Conservation (phyloP, 1,140 invertebrate species). For the Delia radicum region DNA sequence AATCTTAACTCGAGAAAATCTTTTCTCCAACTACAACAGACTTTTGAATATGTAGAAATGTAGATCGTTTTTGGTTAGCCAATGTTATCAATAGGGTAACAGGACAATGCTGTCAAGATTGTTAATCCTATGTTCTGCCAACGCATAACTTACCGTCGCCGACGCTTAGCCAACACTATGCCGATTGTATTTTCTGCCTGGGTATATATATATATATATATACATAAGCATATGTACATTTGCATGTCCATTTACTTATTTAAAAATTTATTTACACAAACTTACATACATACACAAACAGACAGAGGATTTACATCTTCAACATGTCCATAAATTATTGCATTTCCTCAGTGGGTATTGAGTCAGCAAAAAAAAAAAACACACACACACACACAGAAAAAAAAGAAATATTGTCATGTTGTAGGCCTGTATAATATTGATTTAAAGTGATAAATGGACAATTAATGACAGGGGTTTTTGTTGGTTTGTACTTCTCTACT, state of each 20-base stretch:
- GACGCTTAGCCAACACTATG: too few relatives aligned
- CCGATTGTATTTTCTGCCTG: too few relatives aligned
- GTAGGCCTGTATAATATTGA: constrained; percentile 13
- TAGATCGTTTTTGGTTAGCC: too few relatives aligned
- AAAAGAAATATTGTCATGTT: constrained; percentile 5
- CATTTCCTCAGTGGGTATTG: constrained; percentile 11
- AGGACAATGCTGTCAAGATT: too few relatives aligned
- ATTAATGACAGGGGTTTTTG: constrained; percentile 6
- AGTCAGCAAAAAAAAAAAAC: neutral
- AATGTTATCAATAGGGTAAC: too few relatives aligned
- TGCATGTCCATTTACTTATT: neutral
- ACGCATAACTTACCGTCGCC: too few relatives aligned
- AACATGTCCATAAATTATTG: constrained; percentile 22
- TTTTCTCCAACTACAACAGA: too few relatives aligned
- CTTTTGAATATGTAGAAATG: too few relatives aligned
- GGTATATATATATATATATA: neutral
- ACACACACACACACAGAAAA: neutral
- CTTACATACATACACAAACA: neutral
- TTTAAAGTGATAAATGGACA: constrained; percentile 24
- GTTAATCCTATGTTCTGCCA: too few relatives aligned
- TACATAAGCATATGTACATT: neutral
- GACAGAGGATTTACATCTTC: constrained; percentile 13
- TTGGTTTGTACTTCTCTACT: too few relatives aligned
- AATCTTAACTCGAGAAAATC: too few relatives aligned
- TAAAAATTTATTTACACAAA: neutral